Evolutionary conservation across 2,797 vertebrate species (phyloP), one percentile per base, ranked within the genome.

Genomic region (Hyperoplus lanceolatus): DNA sequence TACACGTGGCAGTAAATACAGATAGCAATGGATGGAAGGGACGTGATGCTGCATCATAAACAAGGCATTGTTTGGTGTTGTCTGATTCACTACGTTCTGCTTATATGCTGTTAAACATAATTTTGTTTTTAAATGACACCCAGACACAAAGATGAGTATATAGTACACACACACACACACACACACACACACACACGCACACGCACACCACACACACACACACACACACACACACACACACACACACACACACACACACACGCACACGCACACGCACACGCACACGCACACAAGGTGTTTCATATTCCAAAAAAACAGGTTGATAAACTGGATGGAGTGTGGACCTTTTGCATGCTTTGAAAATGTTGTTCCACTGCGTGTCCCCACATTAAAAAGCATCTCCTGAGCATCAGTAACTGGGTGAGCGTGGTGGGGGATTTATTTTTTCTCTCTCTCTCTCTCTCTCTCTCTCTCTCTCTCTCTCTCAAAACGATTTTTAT

Each of bases 371-470:
- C 18, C 49, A 9, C 75, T 68, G 71, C 15, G 59, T 21, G 21
- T 73, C 72, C 79, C 54, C 53, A 58, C 77, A 72, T 73, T 82
- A 18, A 82, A 80, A 82, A 21, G 1, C 21, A 2, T 77, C 81
- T 85, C 85, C 74, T 69, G 85, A 82, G 84, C 78, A 12, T 75
- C 79, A 60, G 74, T 66, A 49, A 41, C 80, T 36, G 56, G 59
- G 55, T 65, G 74, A 79, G 76, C 73, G n/a, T 53, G 39, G 66
- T 58, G 56, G 48, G 21, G 56, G 21, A 36, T 14, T 46, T 39
- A 49, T 51, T 56, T 48, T 66, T 56, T 45, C 46, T 66, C 71
- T 59, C 49, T 36, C 66, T 85, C 21, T 21, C 21, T 21, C 21
- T 21, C 21, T 2, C 21, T 21, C 21, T 21, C 21, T 21, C 21